phyloP scores from a whole-genome alignment of 1,140 invertebrate species.

The Diorhabda sublineata region DNA sequence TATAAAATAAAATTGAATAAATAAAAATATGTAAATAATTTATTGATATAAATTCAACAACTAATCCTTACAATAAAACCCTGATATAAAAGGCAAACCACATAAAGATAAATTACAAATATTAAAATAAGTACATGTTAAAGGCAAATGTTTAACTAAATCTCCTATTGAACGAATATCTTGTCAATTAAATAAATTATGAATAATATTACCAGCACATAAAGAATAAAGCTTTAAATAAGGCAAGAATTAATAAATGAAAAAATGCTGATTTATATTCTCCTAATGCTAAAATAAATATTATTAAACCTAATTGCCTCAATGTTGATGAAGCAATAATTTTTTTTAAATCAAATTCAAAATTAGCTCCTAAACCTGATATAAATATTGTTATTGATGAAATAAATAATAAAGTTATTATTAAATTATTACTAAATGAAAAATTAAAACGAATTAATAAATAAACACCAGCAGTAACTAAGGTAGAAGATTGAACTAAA shows the following conservation, averaged over 20 bases:
- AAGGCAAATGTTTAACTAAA: constrained; percentile 45
- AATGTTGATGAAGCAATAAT: constrained; percentile 70
- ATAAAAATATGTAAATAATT: constrained; percentile 51
- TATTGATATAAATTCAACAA: constrained; percentile 54
- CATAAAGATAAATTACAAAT: constrained; percentile 53
- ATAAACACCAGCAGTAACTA: constrained; percentile 69
- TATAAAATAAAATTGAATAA: constrained; percentile 50
- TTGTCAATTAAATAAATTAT: constrained; percentile 56
- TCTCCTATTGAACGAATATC: constrained; percentile 58
- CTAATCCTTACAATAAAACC: constrained; percentile 64
- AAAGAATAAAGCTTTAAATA: constrained; percentile 64
- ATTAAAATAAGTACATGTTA: constrained; percentile 50
- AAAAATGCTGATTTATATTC: constrained; percentile 54
- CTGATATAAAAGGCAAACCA: constrained; percentile 56
- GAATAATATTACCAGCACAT: constrained; percentile 59
- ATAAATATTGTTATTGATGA: constrained; percentile 58
- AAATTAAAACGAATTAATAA: constrained; percentile 62
- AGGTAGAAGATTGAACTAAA: constrained; percentile 70
- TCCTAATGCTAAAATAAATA: constrained; percentile 53
- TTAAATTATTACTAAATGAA: constrained; percentile 39
- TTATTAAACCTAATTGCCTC: constrained; percentile 65
- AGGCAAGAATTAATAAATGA: constrained; percentile 59
- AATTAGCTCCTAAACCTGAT: constrained; percentile 55
- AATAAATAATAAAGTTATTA: constrained; percentile 43
- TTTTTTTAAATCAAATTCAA: constrained; percentile 65